Base-by-base conservation (phyloP, 2,113 vertebrate genomes). In the Macroglossus sobrinus region DNA sequence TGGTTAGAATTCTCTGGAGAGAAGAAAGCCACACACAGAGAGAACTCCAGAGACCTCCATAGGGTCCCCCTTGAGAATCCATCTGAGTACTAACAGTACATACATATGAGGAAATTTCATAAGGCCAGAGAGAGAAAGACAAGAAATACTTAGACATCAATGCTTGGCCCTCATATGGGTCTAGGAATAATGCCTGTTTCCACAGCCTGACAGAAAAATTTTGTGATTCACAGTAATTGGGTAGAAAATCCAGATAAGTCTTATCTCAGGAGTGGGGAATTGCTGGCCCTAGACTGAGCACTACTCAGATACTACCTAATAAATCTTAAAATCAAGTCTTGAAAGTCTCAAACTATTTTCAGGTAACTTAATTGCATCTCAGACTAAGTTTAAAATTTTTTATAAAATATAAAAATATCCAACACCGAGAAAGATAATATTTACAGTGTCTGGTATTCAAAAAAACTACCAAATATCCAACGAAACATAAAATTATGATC, bases 311-410 rank as follows among this genome's bases (percentile, higher is more conserved):
- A 16, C 5, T 71, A 33, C 30, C 71, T 75, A 90, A 40, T 11
- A 84, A 59, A 92, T 71, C 30, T 84, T 71, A 92, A 94, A 93
- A 93, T 14, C 7, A 92, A 92, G 24, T 71, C 55, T 50, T 50
- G 7, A 94, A 50, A 85, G 28, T 16, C 68, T 78, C 28, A 43
- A 84, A 78, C 43, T 43, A 21, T 78, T 90, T 84, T 55, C 26
- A 61, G 61, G 10, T 79, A 76, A 89, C 28, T 68, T 84, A 84
- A 76, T 15, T 91, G 53, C n/a, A 91, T n/a, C 10, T 4, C 78
- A 84, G 59, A 84, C 66, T 84, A 86, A 86, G 43, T n/a, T 81
- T 33, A 82, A 92, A 88, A 74, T 61, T 90, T 90, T 69, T 66
- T 66, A 95, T 28, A 82, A 80, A 91, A 80, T 53, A 72, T 64